Evolutionary conservation across 2,888 invertebrate genomes (phyloP).

Genomic region (Gymnoscelis rufifasciata): DNA sequence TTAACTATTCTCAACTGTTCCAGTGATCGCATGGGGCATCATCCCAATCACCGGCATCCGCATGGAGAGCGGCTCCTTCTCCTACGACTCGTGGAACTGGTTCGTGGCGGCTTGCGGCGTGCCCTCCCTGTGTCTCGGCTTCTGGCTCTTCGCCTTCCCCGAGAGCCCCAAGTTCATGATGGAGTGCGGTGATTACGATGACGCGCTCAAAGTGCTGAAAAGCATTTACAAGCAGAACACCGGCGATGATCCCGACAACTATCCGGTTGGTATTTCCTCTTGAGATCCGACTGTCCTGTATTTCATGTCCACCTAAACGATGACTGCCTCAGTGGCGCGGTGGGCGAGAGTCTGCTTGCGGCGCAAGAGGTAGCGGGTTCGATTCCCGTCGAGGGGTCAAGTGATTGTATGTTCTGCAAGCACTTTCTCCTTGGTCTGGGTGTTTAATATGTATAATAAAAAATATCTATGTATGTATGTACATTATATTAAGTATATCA

Average conservation of each 20-base stretch:
- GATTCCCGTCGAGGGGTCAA: too few relatives aligned
- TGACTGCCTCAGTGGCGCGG: too few relatives aligned
- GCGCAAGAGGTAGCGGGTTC: too few relatives aligned
- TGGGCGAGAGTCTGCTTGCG: too few relatives aligned
- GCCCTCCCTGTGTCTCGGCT: conserved; percentile 82
- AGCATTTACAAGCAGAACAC: conserved; percentile 85
- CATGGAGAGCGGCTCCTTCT: conserved; percentile 78
- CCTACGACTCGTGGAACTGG: conserved; percentile 89
- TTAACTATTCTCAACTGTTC: not conserved
- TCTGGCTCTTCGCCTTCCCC: conserved; percentile 87
- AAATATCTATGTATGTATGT: too few relatives aligned
- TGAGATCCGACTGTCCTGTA: too few relatives aligned
- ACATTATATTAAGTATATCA: too few relatives aligned
- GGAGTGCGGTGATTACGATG: conserved; percentile 88
- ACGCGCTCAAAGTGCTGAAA: conserved; percentile 83
- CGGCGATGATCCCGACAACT: conserved; percentile 83
- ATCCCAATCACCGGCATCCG: conserved; percentile 83
- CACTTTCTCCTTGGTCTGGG: too few relatives aligned
- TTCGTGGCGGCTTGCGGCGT: conserved; percentile 87
- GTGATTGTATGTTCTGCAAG: too few relatives aligned
- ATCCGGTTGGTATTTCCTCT: conserved; percentile 79
- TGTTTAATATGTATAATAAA: too few relatives aligned
- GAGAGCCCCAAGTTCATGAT: conserved; percentile 91
- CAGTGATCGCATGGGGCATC: conserved; percentile 88
- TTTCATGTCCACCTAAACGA: too few relatives aligned